Percentiles rank a stretch among this genome's conserved stretches.
phyloP scores from a whole-genome alignment of 2,113 vertebrate species.

The Malaclemys terrapin region DNA sequence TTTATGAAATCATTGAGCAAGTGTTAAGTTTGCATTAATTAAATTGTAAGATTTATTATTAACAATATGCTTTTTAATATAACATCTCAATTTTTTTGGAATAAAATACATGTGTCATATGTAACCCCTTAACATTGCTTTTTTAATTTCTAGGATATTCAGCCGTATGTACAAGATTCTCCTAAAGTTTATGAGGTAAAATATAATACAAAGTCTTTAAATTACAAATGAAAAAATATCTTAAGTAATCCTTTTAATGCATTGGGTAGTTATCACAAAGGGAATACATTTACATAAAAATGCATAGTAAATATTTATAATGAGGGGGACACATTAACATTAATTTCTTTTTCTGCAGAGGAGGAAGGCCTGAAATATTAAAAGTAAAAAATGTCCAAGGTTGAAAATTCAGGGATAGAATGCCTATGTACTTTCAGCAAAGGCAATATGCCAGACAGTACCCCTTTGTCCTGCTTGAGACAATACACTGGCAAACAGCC shows the following conservation, averaged over 20 bases:
- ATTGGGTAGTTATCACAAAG: not conserved
- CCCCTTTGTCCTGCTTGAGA: not conserved
- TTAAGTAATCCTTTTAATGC: not conserved
- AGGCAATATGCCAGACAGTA: not conserved
- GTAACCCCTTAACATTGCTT: not conserved
- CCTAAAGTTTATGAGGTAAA: not conserved
- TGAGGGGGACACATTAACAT: not conserved
- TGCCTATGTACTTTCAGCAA: not conserved
- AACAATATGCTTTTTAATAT: not conserved
- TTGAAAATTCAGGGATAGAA: not conserved
- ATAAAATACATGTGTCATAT: not conserved
- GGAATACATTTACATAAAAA: not conserved
- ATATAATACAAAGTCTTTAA: not conserved
- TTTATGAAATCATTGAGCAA: too few relatives aligned
- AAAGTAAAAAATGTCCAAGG: not conserved
- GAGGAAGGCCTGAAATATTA: not conserved
- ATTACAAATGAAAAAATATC: not conserved
- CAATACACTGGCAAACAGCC: not conserved
- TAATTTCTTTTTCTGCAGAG: not conserved
- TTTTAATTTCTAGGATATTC: not conserved
- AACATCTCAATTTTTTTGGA: not conserved
- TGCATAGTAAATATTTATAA: not conserved
- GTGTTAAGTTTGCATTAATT: not conserved
- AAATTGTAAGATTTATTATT: not conserved
- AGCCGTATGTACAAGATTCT: not conserved